A percentile compares a stretch with the other conserved stretches of the same genome.
These are phyloP conservation scores for Microdon myrmicae DNA, from an alignment of 2,888 invertebrate genomes.

Conservation along the genomic window DNA sequence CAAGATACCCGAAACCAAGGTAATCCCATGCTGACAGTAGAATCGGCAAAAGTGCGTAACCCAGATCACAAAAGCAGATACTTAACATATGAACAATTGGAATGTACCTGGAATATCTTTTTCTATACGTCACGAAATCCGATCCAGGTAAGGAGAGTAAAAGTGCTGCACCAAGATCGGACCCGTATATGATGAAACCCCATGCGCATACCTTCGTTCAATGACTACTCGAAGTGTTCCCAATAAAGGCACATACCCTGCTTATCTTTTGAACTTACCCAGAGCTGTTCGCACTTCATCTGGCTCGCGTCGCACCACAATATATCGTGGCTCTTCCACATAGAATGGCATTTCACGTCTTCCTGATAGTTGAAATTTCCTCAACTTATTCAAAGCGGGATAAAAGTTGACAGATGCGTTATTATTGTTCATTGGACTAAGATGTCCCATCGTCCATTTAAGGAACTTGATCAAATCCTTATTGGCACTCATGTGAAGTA, in stretches of 20 bases:
- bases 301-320: constrained; percentile 60
- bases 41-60: constrained; percentile 24
- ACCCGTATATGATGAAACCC: constrained; percentile 22
- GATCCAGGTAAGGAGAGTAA: constrained; percentile 33
- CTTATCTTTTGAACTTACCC: constrained; percentile 50
- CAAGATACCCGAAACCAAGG: constrained; percentile 27
- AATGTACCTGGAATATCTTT: constrained; percentile 20
- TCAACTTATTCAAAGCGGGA: constrained; percentile 61
- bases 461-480: constrained; percentile 61
- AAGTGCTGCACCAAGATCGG: constrained; percentile 5
- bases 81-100: too few relatives aligned
- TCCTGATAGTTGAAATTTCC: constrained; percentile 63
- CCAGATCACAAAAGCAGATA: constrained; percentile 17
- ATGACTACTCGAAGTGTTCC: constrained; percentile 1
- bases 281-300: constrained; percentile 43
- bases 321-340: constrained; percentile 64
- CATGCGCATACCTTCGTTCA: constrained; percentile 53
- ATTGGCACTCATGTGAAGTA: constrained; percentile 60
- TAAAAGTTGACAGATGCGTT: constrained; percentile 56
- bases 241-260: background rate
- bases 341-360: constrained; percentile 61
- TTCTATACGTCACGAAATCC: constrained; percentile 41
- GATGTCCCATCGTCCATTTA: constrained; percentile 61
- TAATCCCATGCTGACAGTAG: constrained; percentile 10
- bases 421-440: constrained; percentile 56